phyloP scores from a whole-genome alignment of 53 echinoderm and acorn worm genomes.

The Pentamera pediparva region DNA sequence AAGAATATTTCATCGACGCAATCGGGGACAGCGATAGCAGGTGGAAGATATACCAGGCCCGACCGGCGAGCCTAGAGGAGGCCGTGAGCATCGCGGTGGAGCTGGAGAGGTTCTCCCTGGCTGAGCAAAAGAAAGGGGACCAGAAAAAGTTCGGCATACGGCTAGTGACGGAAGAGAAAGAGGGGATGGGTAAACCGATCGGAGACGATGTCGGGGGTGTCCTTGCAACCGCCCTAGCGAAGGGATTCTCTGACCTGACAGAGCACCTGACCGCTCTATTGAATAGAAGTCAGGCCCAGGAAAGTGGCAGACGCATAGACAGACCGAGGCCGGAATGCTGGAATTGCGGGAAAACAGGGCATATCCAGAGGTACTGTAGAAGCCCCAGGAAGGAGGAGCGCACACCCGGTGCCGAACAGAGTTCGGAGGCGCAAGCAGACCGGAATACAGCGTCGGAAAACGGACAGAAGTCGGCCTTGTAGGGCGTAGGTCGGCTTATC shows the following conservation, averaged over 20 bases:
- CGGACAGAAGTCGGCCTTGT: neutral
- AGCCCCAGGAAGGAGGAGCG: neutral
- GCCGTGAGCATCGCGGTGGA: neutral
- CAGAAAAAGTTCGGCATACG: neutral
- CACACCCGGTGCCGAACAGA: neutral
- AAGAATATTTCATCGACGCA: neutral
- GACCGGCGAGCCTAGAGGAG: neutral
- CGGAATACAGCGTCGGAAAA: too few relatives aligned
- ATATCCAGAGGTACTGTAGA: neutral
- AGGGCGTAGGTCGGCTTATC: neutral
- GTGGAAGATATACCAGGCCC: neutral
- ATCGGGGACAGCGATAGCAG: neutral
- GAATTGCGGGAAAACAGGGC: constrained; percentile 6
- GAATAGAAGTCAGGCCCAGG: too few relatives aligned
- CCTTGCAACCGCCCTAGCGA: neutral
- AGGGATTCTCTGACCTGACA: neutral
- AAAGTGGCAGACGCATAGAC: too few relatives aligned
- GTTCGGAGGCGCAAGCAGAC: too few relatives aligned
- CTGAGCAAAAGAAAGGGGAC: neutral
- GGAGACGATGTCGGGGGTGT: neutral
- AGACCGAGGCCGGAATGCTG: neutral
- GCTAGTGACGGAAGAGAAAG: neutral
- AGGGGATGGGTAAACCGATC: neutral
- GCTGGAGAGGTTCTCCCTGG: neutral
- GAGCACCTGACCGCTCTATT: neutral